Conservation (phyloP, 2,797 vertebrate species). For the Sebastes vulpes region DNA sequence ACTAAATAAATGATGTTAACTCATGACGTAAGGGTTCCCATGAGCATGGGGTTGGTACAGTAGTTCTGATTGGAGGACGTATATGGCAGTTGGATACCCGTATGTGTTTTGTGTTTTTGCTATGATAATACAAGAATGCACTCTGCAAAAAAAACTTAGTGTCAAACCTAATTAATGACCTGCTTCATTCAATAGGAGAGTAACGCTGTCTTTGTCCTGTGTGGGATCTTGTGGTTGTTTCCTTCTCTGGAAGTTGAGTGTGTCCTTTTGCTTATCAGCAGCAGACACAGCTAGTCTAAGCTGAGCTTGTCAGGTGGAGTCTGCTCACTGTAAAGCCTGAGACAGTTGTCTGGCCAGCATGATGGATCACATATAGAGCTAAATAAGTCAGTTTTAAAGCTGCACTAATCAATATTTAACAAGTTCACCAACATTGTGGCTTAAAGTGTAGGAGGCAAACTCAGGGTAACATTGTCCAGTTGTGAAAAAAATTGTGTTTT, state of each 20-base stretch:
- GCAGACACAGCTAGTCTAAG: constrained; percentile 15
- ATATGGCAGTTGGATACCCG: neutral
- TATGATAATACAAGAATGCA: neutral
- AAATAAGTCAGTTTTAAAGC: neutral
- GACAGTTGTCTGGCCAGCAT: neutral
- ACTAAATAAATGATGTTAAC: neutral
- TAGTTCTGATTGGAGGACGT: neutral
- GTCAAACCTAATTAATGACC: neutral
- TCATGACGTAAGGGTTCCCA: neutral
- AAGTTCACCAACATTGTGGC: neutral
- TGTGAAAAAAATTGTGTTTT: too few relatives aligned
- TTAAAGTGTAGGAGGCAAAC: too few relatives aligned
- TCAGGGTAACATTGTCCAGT: too few relatives aligned
- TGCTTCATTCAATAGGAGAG: neutral
- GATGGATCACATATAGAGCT: neutral
- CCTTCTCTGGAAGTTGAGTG: neutral
- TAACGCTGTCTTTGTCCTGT: neutral
- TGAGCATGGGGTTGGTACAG: neutral
- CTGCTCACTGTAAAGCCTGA: neutral
- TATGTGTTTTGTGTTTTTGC: neutral
- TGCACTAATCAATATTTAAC: neutral
- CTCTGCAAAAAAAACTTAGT: neutral
- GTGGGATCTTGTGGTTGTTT: neutral
- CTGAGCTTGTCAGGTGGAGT: neutral
- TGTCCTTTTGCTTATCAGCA: constrained; percentile 20